Evolutionary conservation across 2,888 invertebrate genomes (phyloP).

Genomic region (Folsomia manolachei): DNA sequence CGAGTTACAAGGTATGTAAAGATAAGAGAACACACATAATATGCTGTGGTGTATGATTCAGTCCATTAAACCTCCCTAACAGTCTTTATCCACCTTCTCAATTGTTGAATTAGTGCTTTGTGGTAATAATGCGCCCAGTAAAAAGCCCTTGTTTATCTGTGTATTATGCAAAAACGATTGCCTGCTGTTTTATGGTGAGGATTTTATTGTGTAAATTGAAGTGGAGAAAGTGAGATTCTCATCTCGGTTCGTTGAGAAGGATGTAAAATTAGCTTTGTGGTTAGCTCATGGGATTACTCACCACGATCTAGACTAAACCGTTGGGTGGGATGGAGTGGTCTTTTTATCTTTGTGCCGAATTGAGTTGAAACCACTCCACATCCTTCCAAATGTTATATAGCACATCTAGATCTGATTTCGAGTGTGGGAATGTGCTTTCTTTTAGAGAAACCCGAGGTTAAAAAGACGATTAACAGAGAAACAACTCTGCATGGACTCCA

Average conservation of each 20-base stretch:
- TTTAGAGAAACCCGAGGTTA: constrained; percentile 46
- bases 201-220: not conserved
- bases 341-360: not conserved
- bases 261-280: constrained; percentile 9
- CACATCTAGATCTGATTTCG: not conserved
- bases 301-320: not conserved
- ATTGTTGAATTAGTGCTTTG: not conserved
- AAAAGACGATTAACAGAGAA: constrained; percentile 50
- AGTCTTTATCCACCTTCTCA: no score
- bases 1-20: constrained; percentile 30
- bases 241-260: not conserved
- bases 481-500: constrained; percentile 53
- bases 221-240: not conserved
- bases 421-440: constrained; percentile 6
- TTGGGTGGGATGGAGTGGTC: no score
- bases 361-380: not conserved
- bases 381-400: not conserved
- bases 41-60: no score
- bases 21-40: no score
- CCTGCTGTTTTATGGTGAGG: not conserved
- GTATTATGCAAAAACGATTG: not conserved
- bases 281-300: not conserved
- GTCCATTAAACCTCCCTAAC: no score
- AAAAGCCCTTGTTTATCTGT: not conserved
- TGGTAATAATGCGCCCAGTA: not conserved